Conservation (phyloP, 2,113 vertebrate species). For the Chauna torquata region DNA sequence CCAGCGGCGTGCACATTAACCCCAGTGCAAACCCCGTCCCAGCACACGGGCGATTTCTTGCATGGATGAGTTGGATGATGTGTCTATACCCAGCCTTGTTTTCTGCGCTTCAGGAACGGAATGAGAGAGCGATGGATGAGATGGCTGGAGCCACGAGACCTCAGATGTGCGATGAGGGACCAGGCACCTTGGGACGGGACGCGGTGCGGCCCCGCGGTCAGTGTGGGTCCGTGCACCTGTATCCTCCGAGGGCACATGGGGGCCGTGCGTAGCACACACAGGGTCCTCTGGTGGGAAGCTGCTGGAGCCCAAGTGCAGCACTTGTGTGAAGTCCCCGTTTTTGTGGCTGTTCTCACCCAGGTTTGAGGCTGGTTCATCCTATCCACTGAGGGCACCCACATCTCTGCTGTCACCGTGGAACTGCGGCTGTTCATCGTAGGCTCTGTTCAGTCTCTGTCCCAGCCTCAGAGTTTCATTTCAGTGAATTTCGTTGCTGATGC, state of each 20-base stretch:
- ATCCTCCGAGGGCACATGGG: not conserved
- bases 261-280: fast-evolving
- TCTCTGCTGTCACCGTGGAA: not conserved
- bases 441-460: not conserved
- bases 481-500: not conserved
- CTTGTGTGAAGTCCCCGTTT: not conserved
- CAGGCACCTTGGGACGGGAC: not conserved
- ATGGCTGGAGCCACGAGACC: not conserved
- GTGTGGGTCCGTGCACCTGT: not conserved
- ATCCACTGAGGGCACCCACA: not conserved
- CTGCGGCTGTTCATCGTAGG: fast-evolving
- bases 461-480: not conserved
- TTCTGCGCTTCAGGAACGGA: not conserved
- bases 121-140: not conserved
- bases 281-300: not conserved
- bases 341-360: not conserved
- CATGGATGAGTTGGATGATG: fast-evolving
- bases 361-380: not conserved
- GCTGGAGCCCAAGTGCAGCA: fast-evolving
- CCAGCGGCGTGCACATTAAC: fast-evolving
- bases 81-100: not conserved
- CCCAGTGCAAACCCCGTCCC: not conserved
- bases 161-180: not conserved
- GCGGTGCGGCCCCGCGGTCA: not conserved
- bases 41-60: not conserved